These are phyloP conservation scores for Acropora yongei DNA, from an alignment of 64 coral and sea anemone genomes.

Conservation along the genomic window DNA sequence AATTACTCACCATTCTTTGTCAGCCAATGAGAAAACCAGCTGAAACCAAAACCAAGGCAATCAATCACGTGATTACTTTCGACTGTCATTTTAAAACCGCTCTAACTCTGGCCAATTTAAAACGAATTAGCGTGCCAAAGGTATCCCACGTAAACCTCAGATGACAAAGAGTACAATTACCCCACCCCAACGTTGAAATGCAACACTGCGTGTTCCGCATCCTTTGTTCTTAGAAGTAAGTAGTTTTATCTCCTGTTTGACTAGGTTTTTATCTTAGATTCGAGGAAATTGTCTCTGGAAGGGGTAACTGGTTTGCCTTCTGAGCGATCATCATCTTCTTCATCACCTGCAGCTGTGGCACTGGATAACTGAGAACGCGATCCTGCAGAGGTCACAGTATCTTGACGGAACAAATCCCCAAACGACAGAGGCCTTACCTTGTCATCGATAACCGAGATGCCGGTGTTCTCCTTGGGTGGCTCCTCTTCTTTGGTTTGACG, in stretches of 20 bases:
- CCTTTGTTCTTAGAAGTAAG: too few species aligned
- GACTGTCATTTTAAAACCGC: too few species aligned
- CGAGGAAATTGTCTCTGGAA: conserved; percentile 8
- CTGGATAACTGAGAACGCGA: conserved; percentile 5
- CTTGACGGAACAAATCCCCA: conserved; percentile 53
- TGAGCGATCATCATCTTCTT: not conserved
- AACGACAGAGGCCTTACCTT: conserved; percentile 16
- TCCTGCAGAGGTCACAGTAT: not conserved
- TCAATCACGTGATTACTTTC: too few species aligned
- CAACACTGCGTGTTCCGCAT: too few species aligned
- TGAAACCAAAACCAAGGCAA: too few species aligned
- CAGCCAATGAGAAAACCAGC: too few species aligned
- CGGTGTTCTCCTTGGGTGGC: not conserved
- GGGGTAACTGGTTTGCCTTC: not conserved
- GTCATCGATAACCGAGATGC: not conserved
- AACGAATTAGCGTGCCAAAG: not conserved
- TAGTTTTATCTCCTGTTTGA: not conserved
- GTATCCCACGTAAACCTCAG: too few species aligned
- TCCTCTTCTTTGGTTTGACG: conserved; percentile 4
- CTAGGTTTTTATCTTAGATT: not conserved
- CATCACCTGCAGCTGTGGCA: conserved; percentile 5
- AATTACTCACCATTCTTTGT: too few species aligned
- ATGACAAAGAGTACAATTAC: too few species aligned
- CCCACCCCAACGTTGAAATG: too few species aligned
- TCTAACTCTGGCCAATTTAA: not conserved